These are phyloP conservation scores for Campylomormyrus numenius DNA, from an alignment of 2,113 vertebrate genomes.

Conservation along the genomic window DNA sequence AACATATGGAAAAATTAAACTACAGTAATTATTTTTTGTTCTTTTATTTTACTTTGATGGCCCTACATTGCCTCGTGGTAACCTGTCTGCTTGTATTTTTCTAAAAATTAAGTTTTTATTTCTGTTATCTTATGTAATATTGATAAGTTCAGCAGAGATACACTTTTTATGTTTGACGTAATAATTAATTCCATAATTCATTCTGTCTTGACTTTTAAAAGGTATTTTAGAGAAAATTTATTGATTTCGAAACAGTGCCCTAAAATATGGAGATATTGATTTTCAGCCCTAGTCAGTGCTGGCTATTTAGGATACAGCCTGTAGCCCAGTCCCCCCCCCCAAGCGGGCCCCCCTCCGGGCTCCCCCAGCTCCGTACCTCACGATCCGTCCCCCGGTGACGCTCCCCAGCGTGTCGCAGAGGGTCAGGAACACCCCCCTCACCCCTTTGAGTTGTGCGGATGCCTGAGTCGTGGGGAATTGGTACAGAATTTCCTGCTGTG, in stretches of 20 bases:
- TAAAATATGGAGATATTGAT: background rate
- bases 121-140: background rate
- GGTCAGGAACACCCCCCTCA: conserved; percentile 91
- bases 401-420: conserved; percentile 93
- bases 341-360: background rate
- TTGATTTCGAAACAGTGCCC: background rate
- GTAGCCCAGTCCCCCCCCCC: background rate
- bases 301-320: background rate
- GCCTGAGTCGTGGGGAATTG: conserved; percentile 82
- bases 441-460: conserved; percentile 79
- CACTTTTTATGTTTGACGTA: background rate
- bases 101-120: too few species aligned
- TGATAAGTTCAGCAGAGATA: background rate
- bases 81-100: too few species aligned
- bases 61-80: too few species aligned
- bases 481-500: conserved; percentile 92
- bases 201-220: too few species aligned
- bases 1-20: too few species aligned
- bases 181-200: too few species aligned
- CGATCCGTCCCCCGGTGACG: conserved; percentile 77
- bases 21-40: too few species aligned
- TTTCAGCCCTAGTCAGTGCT: background rate
- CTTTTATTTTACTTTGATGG: too few species aligned
- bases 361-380: conserved; percentile 66
- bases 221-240: background rate